A percentile compares a stretch with the other conserved stretches of the same genome.
Evolutionary conservation across 2,888 invertebrate species (phyloP).

Genomic region (Synergus itoensis): DNA sequence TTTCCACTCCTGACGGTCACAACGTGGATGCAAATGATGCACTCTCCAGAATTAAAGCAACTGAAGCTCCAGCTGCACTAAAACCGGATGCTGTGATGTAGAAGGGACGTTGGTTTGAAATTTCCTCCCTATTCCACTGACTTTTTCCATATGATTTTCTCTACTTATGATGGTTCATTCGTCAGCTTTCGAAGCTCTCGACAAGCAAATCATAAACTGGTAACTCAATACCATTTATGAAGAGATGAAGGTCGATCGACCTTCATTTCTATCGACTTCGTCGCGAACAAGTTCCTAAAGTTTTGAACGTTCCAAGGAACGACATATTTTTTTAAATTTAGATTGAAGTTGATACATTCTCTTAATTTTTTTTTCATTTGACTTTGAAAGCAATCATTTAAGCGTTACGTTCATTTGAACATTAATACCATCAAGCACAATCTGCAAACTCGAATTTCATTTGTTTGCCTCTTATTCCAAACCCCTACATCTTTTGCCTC

Average conservation of each 20-base stretch:
- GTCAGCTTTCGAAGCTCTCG: neutral
- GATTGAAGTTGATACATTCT: no score
- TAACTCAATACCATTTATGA: no score
- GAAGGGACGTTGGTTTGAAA: neutral
- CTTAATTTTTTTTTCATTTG: neutral
- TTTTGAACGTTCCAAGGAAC: neutral
- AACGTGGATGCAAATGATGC: constrained; percentile 74
- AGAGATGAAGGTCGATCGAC: no score
- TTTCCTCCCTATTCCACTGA: neutral
- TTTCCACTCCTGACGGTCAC: constrained; percentile 43
- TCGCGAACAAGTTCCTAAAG: neutral
- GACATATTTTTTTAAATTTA: no score
- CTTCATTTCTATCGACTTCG: neutral
- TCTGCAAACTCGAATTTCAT: neutral
- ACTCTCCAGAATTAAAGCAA: constrained; percentile 75
- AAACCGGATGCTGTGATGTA: constrained; percentile 1
- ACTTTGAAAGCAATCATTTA: neutral
- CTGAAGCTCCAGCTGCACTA: constrained; percentile 61
- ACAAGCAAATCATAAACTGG: neutral
- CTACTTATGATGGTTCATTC: neutral
- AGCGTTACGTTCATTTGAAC: neutral
- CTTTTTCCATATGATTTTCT: constrained; percentile 4
- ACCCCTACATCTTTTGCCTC: neutral
- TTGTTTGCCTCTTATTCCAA: neutral
- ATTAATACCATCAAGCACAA: neutral